A percentile compares a stretch with the other conserved stretches of the same genome.
Conservation (phyloP, 2,888 invertebrate genomes). For the Pterostichus niger region DNA sequence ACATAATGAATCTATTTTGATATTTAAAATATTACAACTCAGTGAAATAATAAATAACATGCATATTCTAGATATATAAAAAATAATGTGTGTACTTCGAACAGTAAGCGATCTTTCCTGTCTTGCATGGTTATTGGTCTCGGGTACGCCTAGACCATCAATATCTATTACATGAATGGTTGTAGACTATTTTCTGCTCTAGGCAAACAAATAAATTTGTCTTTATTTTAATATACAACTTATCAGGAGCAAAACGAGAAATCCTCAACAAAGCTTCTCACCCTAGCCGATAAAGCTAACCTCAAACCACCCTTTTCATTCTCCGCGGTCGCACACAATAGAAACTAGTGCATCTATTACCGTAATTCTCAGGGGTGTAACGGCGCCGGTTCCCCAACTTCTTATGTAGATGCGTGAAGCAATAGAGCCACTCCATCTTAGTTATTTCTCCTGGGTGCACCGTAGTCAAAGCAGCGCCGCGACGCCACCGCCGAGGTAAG, state of each 20-base stretch:
- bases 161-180: no score
- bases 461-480: conserved; percentile 46
- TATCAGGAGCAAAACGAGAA: background rate
- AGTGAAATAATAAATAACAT: no score
- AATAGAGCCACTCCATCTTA: conserved; percentile 64
- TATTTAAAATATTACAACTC: no score
- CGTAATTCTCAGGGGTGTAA: conserved; percentile 28
- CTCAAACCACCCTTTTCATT: conserved; percentile 2
- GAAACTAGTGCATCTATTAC: conserved; percentile 42
- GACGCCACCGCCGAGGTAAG: background rate
- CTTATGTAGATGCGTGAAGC: conserved; percentile 64
- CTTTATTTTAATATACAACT: no score
- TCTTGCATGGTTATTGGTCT: no score
- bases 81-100: no score
- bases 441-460: conserved; percentile 61
- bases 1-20: no score
- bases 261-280: background rate
- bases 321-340: conserved; percentile 18
- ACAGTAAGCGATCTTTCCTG: no score
- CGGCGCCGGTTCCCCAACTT: conserved; percentile 10
- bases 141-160: no score
- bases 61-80: no score
- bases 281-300: conserved; percentile 3
- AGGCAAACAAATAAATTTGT: no score
- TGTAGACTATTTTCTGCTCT: no score